Conservation (phyloP, 1,140 invertebrate genomes). For the Pseudomyrmex concolor region DNA sequence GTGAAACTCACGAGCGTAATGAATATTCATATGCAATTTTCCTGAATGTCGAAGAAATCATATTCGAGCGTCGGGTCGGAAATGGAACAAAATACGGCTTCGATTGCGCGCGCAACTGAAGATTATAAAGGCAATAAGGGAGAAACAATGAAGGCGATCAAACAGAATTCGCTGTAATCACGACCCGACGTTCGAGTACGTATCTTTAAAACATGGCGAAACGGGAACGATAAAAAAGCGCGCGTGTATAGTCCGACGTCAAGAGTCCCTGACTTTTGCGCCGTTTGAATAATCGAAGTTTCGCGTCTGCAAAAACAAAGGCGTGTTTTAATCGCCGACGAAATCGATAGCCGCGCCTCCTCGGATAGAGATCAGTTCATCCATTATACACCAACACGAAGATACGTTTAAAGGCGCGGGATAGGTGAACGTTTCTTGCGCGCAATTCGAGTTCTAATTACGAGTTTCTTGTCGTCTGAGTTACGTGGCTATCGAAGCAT, state of each 20-base stretch:
- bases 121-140: not conserved
- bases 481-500: slow-evolving; percentile 73
- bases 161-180: slow-evolving; percentile 44
- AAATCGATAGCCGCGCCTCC: slow-evolving; percentile 44
- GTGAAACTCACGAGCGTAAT: slow-evolving; percentile 24
- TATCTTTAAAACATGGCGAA: slow-evolving; percentile 50
- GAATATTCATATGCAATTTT: slow-evolving; percentile 57
- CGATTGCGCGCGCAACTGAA: slow-evolving; percentile 5
- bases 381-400: slow-evolving; percentile 68
- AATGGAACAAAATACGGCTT: slow-evolving; percentile 42
- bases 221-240: not conserved
- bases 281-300: slow-evolving; percentile 54
- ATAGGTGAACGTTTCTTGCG: slow-evolving; percentile 59
- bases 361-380: slow-evolving; percentile 58
- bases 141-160: slow-evolving; percentile 5
- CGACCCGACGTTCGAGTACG: slow-evolving; percentile 11
- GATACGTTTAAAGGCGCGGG: slow-evolving; percentile 40
- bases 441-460: slow-evolving; percentile 77
- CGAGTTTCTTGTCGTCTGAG: slow-evolving; percentile 73
- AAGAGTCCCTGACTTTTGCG: slow-evolving; percentile 37
- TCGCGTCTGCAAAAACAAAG: slow-evolving; percentile 22
- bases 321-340: slow-evolving; percentile 43
- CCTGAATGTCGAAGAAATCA: slow-evolving; percentile 46
- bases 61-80: slow-evolving; percentile 10
- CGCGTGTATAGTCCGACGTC: slow-evolving; percentile 13